phyloP scores from a whole-genome alignment of 1,140 invertebrate genomes.

The Drosophila novamexicana region DNA sequence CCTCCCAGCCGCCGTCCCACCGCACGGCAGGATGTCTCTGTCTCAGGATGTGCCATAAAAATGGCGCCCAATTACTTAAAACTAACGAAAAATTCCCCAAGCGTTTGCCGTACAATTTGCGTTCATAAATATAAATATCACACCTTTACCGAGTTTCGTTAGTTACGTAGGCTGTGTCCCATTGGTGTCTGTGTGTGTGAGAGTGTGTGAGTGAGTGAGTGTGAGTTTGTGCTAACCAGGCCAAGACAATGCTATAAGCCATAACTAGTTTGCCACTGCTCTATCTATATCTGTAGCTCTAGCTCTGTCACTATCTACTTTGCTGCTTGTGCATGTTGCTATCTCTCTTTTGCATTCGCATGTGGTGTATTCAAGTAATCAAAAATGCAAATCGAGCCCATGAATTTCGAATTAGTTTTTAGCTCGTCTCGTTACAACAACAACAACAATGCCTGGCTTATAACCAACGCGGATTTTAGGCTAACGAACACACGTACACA shows the following conservation, averaged over 20 bases:
- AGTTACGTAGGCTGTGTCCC: slow-evolving; percentile 25
- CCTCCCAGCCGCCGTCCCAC: neutral
- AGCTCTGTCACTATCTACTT: slow-evolving; percentile 8
- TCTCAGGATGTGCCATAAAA: slow-evolving; percentile 60
- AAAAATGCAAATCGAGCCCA: slow-evolving; percentile 82
- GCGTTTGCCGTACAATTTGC: slow-evolving; percentile 58
- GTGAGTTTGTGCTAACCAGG: slow-evolving; percentile 14
- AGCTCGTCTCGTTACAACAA: slow-evolving; percentile 48
- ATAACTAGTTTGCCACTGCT: slow-evolving; percentile 29
- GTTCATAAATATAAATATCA: slow-evolving; percentile 80
- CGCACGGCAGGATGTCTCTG: slow-evolving; percentile 12
- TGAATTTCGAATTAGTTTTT: slow-evolving; percentile 83
- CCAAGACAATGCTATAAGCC: slow-evolving; percentile 44
- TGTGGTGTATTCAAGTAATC: slow-evolving; percentile 76
- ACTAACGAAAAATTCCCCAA: slow-evolving; percentile 73
- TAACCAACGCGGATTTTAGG: slow-evolving; percentile 72
- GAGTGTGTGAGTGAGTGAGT: slow-evolving; percentile 8
- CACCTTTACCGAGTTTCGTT: slow-evolving; percentile 58
- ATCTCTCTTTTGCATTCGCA: slow-evolving; percentile 18
- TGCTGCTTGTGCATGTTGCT: neutral
- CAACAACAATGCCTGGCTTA: slow-evolving; percentile 44
- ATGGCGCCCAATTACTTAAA: slow-evolving; percentile 80
- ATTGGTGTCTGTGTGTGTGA: neutral
- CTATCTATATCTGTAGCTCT: slow-evolving; percentile 17
- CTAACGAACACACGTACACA: slow-evolving; percentile 77